Conservation (phyloP, 2,888 invertebrate species). For the Eupeodes latifasciatus region DNA sequence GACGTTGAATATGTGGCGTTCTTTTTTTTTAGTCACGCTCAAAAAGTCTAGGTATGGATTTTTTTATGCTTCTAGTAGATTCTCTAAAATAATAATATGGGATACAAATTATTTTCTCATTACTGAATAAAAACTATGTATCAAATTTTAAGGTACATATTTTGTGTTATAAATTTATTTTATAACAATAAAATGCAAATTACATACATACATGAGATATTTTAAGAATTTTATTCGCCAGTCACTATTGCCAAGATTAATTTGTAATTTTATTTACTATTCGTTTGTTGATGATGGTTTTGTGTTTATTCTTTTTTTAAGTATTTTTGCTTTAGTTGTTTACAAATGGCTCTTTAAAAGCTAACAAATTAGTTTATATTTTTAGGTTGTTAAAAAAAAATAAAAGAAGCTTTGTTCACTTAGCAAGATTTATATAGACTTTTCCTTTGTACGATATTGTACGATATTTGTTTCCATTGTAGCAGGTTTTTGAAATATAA, state of each 20-base stretch:
- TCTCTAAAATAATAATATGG: background rate
- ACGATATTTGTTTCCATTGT: too few species aligned
- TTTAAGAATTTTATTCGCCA: background rate
- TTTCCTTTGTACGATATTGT: too few species aligned
- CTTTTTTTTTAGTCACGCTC: background rate
- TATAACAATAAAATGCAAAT: background rate
- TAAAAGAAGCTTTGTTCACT: too few species aligned
- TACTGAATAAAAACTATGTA: background rate
- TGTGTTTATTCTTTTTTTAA: background rate
- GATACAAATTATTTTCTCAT: background rate
- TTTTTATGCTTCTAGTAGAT: slow-evolving; percentile 18
- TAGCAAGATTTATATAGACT: too few species aligned
- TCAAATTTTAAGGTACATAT: background rate
- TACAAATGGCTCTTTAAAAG: background rate
- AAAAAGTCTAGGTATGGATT: background rate
- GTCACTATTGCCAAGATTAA: background rate
- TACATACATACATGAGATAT: background rate
- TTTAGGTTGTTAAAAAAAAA: too few species aligned
- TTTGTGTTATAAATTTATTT: background rate
- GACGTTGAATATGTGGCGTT: slow-evolving; percentile 19
- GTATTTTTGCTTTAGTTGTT: background rate
- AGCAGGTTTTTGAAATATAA: too few species aligned
- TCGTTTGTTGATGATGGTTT: background rate
- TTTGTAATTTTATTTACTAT: background rate
- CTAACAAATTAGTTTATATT: background rate